Evolutionary conservation across 2,797 vertebrate species (phyloP), one percentile per base, ranked within the genome.

Genomic region (Melanotaenia boesemani): DNA sequence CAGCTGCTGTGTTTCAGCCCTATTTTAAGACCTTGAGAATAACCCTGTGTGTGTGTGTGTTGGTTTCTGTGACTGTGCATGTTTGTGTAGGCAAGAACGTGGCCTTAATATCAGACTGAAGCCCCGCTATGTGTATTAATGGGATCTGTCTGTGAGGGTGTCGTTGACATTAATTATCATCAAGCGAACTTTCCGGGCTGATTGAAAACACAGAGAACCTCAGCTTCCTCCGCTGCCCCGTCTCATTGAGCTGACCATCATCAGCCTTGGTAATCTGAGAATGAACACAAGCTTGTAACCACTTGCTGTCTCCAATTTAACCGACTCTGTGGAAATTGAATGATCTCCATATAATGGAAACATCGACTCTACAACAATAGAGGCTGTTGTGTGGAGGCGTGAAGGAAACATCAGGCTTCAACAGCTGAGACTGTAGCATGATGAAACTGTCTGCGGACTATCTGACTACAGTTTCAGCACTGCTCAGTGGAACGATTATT

Each of bases 281-380:
- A 62, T 18, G 70, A 79, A 34, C 59, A 44, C 65, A 73, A 66
- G 76, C 82, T 80, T 72, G 76, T 73, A 84, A 64, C 82, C 74
- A 73, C 82, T 81, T 68, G 67, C 77, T 56, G 66, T 70, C 41
- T 73, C 72, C 67, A 59, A 56, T 76, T 69, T 39, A 68, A 78
- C 78, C 73, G 67, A 37, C 83, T 82, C 61, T 83, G 76, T 86
- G 75, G 67, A 91, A 91, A 91, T 88, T 86, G 78, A 91, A 85
- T 87, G 86, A 92, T 91, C 86, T 85, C 82, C 67, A 73, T 87
- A 85, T 89, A 91, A 91, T 90, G 77, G 86, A 86, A 91, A 89
- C 81, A 89, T 80, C 68, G 68, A 70, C 72, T 83, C 64, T 58
- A 44, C 81, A 84, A 92, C 90, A 91, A 88, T 83, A 86, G 92